Base-by-base conservation (phyloP, 2,797 vertebrate species). In the Philypnodon macrostomus region DNA sequence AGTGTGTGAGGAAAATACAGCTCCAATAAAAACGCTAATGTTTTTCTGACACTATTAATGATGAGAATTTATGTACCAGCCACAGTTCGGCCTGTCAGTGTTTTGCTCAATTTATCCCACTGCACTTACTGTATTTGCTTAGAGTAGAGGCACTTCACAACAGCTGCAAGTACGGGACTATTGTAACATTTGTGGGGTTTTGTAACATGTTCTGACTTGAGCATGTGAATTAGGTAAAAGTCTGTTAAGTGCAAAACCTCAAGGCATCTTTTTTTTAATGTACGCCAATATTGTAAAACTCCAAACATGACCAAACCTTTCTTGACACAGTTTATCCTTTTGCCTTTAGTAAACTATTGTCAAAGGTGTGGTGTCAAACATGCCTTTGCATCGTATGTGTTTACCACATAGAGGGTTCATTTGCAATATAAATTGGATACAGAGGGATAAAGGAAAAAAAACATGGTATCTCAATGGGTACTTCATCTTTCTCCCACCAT, bases 1-100 rank as follows among this genome's bases (percentile, higher is more conserved):
- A 62, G 79, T 76, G 65, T 75, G 64, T 74, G 79, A 83, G 70
- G 80, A 80, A 89, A 86, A 87, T 89, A 90, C 71, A 74, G 76
- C 81, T 69, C 67, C 79, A 84, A 89, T 90, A 89, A 89, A 89
- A 87, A 77, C 79, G 74, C 66, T 82, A 86, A 87, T 89, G 80
- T 79, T 87, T 89, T 81, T 78, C 80, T 88, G 85, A 80, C 85
- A 85, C 73, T 83, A 73, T 85, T 83, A 76, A 81, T 81, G 77
- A 71, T 77, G 72, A 75, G 58, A 85, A 89, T 90, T 88, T 89
- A 89, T 81, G 83, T 77, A 73, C 52, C 58, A 72, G 70, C 56
- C 65, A 81, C 75, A 83, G 73, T 79, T 78, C 73, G 79, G 55
- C 68, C 58, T 29, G 67, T 57, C 47, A 47, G 38, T 53, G 35